Base-by-base conservation (phyloP, 2,797 vertebrate species). In the Thamnophis elegans region DNA sequence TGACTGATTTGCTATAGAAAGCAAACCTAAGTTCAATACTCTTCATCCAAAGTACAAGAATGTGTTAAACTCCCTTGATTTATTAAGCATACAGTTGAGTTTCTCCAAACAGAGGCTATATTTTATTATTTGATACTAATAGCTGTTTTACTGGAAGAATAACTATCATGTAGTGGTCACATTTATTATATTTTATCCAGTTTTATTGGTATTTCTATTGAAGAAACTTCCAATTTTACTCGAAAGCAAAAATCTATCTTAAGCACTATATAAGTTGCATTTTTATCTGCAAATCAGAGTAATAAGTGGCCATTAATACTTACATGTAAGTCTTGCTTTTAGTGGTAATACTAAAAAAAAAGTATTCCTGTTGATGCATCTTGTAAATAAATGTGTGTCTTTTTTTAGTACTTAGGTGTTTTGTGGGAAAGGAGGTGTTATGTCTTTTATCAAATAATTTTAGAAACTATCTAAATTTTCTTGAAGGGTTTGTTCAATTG, bases 391-490 rank as follows among this genome's bases (percentile, higher is more conserved):
- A 58, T 28, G 10, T 58, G 28, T 85, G 5, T 12, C 85, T 90
- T 94, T 0, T 94, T 92, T 93, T 36, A 93, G 73, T 91, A 73
- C 9, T 85, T 92, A 90, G 53, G 36, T 90, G n/a, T 25, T 9
- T 90, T 92, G 58, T 36, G 91, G 88, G 13, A 12, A 51, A 92
- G 62, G 88, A 32, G 47, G 92, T 0, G 13, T 92, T 65, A 28
- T 22, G 11, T 59, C 93, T 62, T 4, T 60, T 32, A 85, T 62
- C 8, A 13, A 88, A 68, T n/a, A 85, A 5, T 11, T 92, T 94
- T 94, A 92, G 36, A 68, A 73, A 18, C 89, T 5, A 68, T 65
- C 78, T 78, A 78, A 10, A 47, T 82, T 47, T 42, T 47, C 9
- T 47, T 82, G 73, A 82, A 82, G 36, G 3, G 20, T 5, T 47